A percentile compares a stretch with the other conserved stretches of the same genome.
Conservation (phyloP, 2,113 vertebrate species). For the Crotalus horridus region DNA sequence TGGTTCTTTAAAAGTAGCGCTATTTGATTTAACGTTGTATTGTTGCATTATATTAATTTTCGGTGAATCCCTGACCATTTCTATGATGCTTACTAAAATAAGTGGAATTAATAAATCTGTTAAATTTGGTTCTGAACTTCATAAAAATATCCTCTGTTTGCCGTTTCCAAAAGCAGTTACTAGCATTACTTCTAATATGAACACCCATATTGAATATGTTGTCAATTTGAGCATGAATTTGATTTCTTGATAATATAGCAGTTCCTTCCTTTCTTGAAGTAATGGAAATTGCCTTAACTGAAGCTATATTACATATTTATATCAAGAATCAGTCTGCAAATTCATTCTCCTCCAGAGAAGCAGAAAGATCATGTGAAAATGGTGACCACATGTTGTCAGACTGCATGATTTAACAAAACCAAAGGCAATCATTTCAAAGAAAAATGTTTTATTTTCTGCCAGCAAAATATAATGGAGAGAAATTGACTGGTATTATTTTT, state of each 20-base stretch:
- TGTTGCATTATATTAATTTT: slow-evolving; percentile 68
- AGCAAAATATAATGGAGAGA: slow-evolving; percentile 82
- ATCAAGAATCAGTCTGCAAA: slow-evolving; percentile 70
- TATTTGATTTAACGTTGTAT: slow-evolving; percentile 56
- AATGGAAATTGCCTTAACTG: slow-evolving; percentile 63
- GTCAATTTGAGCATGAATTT: slow-evolving; percentile 46
- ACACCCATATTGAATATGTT: neutral
- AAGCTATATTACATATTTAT: slow-evolving; percentile 72
- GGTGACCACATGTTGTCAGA: slow-evolving; percentile 81
- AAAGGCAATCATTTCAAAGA: slow-evolving; percentile 82
- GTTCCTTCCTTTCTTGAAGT: slow-evolving; percentile 58
- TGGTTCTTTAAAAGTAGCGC: slow-evolving; percentile 43
- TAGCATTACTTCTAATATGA: slow-evolving; percentile 23
- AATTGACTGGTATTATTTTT: slow-evolving; percentile 86
- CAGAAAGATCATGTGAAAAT: slow-evolving; percentile 76
- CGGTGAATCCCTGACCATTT: slow-evolving; percentile 45
- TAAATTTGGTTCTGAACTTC: slow-evolving; percentile 30
- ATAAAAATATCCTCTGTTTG: neutral
- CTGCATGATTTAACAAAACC: slow-evolving; percentile 81
- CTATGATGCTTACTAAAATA: neutral
- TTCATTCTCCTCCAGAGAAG: slow-evolving; percentile 71
- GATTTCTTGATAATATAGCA: slow-evolving; percentile 39
- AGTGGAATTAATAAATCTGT: slow-evolving; percentile 30
- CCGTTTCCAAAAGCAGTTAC: slow-evolving; percentile 27
- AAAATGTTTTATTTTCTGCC: slow-evolving; percentile 85